Evolutionary conservation across 2,797 vertebrate genomes (phyloP), one percentile per base, ranked within the genome.

Genomic region (Lacerta agilis): DNA sequence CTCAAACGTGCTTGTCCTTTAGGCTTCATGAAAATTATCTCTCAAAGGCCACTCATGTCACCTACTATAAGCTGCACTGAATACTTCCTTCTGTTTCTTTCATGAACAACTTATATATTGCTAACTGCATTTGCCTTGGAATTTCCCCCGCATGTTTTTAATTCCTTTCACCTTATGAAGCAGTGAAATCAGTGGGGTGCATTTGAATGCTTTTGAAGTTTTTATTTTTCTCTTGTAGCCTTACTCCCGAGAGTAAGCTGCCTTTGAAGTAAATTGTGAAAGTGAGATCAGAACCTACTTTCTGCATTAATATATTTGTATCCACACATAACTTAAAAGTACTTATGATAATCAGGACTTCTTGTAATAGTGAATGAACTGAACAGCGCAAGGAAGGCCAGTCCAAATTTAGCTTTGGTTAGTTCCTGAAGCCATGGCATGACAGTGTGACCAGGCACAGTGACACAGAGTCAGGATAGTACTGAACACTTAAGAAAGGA

Each of bases 11-110:
- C n/a, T 66, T 38, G 61, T 75, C 69, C 67, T 85, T 85, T 29
- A 85, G 87, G 27, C 58, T 67, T 66, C 61, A 76, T 81, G 71
- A 41, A 88, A 72, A 79, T 85, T 25, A 73, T 81, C 55, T 45
- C 55, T 33, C 83, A 73, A 23, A 36, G 5, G 49, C 66, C 27
- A 71, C 41, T 8, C 13, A 38, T 61, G 49, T 55, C 49, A 38
- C 20, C n/a, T 79, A 17, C 13, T 79, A 72, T 38, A 71, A 83
- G n/a, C 75, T 25, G 81, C n/a, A 77, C n/a, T 73, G 27, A 79
- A 61, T 72, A 84, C 71, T 67, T 79, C 45, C 9, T 58, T 25
- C 23, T 9, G 23, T 66, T 69, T 64, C 29, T 67, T 73, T 55
- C 41, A 49, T 43, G 15, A 81, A 15, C 38, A 66, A 73, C 85